Base-by-base conservation (phyloP, 2,113 vertebrate genomes). In the Tinamus guttatus region DNA sequence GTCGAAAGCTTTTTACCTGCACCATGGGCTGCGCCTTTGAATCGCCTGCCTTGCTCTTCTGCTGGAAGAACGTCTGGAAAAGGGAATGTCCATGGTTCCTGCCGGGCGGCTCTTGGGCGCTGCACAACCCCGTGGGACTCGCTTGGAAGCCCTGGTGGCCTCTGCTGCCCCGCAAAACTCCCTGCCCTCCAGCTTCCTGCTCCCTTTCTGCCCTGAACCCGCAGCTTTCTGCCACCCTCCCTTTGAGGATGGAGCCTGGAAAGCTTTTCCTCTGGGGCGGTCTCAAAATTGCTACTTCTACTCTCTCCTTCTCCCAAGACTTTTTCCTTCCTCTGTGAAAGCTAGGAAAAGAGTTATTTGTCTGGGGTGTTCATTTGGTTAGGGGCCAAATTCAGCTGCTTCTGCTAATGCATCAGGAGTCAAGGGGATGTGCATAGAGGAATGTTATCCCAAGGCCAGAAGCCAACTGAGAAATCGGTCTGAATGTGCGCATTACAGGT, bases 11-110 rank as follows among this genome's bases (percentile, higher is more conserved):
- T n/a, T n/a, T n/a, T 15, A 5, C 52, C 21, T 7, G 3, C 0
- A 1, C 19, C 2, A 1, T 0, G 1, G 4, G 67, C 4, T 24
- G 20, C 38, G n/a, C 59, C 63, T 64, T 28, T 1, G 14, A 45
- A 0, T 40, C 1, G 1, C 3, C 0, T 12, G 40, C 51, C 5
- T 1, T 3, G 32, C 1, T 1, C 5, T 16, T 41, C 28, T 38
- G 2, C 41, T 2, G 4, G 73, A 30, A 76, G 28, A 62, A 2
- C 27, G 18, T 41, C 45, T 80, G 70, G 51, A 4, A 13, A 19
- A 15, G 82, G 71, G 73, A 43, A 17, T 1, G n/a, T 6, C 11
- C 1, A 14, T 68, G 8, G 1, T 34, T 38, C 52, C 18, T 38
- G 34, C 25, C n/a, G n/a, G 27, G n/a, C 16, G 34, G 34, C 16